phyloP scores from a whole-genome alignment of 2,888 invertebrate species.

The Diogma glabrata region DNA sequence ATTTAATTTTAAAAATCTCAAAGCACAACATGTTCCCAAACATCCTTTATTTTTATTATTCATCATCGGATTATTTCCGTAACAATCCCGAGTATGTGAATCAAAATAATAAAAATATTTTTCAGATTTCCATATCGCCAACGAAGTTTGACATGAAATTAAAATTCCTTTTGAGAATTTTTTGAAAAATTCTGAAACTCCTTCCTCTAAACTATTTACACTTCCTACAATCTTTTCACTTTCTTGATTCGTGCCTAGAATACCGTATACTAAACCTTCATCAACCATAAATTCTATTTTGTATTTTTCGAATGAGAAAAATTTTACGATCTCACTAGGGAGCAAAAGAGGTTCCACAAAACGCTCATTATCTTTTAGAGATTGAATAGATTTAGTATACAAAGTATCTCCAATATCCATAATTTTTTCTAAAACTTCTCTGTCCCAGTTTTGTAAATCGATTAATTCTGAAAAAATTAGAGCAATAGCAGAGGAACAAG shows the following conservation, averaged over 20 bases:
- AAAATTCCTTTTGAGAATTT: conserved; percentile 36
- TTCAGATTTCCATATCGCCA: conserved; percentile 44
- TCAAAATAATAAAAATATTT: conserved; percentile 44
- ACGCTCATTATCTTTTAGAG: conserved; percentile 23
- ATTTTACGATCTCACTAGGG: conserved; percentile 31
- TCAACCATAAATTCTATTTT: conserved; percentile 26
- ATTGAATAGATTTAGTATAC: conserved; percentile 30
- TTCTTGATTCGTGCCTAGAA: not conserved
- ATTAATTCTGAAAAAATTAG: conserved; percentile 30
- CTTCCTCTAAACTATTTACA: conserved; percentile 18
- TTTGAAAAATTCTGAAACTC: conserved; percentile 33
- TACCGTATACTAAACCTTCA: conserved; percentile 31
- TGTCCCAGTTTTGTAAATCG: conserved; percentile 27
- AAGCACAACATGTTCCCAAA: conserved; percentile 17
- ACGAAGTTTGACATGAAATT: conserved; percentile 43
- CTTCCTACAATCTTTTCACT: not conserved
- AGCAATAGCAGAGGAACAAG: conserved; percentile 35
- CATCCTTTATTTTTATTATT: not conserved
- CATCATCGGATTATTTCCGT: conserved; percentile 29
- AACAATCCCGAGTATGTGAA: conserved; percentile 45
- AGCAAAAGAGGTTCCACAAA: conserved; percentile 26
- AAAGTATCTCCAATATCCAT: conserved; percentile 35
- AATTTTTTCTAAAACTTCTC: conserved; percentile 34
- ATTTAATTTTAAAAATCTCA: conserved; percentile 17
- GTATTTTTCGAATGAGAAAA: conserved; percentile 28